Base-by-base conservation (phyloP, 2,113 vertebrate species). In the Pandion haliaetus region DNA sequence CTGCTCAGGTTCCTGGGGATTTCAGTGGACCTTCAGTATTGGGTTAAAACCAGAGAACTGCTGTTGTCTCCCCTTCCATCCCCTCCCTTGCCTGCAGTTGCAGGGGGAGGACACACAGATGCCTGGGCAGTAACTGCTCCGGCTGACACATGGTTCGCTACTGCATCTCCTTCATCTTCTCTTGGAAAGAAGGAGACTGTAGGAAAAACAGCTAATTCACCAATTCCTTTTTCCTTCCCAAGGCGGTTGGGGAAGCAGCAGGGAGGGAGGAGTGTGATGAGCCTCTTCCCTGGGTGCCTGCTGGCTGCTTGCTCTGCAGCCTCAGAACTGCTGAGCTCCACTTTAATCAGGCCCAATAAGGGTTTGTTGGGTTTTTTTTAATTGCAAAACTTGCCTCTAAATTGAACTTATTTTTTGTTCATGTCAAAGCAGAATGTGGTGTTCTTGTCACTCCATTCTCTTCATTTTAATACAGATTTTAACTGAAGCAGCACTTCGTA, bases 301-400 rank as follows among this genome's bases (percentile, higher is more conserved):
- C 81, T 86, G 87, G 59, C 78, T 92, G 78, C 71, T 66, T 74
- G 47, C 55, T 81, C 78, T 81, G 82, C 96, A 87, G 74, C 80
- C 86, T 81, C 76, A 50, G n/a, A 82, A 95, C n/a, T 94, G 93
- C 95, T 97, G 89, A 97, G 84, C 61, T 95, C 50, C 7, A 2
- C 90, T 78, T 57, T 26, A 52, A 8, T 87, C 73, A 49, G 47
- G 34, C 59, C 59, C 31, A 70, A 8, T 49, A 83, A 94, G 38
- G 69, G 6, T 5, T 74, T n/a, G 23, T 26, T 44, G 18, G 11
- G 29, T 17, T 40, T 52, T 19, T 76, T 59, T 73, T 42, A 92
- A 92, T 86, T 91, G 47, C 61, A 71, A 65, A 78, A 50, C 63
- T 69, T 57, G 54, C 44, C n/a, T 94, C 57, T 81, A 91, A 87